phyloP scores from a whole-genome alignment of 2,888 invertebrate genomes.

The Netelia virgata region DNA sequence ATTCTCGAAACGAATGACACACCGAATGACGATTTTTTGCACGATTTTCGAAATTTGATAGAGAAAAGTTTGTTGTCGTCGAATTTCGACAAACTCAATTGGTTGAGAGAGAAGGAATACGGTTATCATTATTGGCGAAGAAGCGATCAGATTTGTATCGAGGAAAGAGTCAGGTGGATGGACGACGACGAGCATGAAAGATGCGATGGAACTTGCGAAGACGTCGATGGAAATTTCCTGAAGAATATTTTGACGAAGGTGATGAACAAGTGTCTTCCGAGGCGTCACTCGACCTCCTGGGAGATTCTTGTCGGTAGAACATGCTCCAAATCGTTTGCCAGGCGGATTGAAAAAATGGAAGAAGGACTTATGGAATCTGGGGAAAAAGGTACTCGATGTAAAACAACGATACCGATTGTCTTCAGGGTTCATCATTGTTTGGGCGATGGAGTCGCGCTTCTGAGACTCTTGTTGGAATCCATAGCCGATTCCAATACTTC shows the following conservation, averaged over 20 bases:
- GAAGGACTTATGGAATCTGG: conserved; percentile 57
- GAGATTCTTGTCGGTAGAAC: conserved; percentile 85
- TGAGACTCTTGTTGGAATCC: conserved; percentile 85
- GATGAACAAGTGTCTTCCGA: conserved; percentile 84
- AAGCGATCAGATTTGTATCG: conserved; percentile 81
- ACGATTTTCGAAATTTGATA: conserved; percentile 70
- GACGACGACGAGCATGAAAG: conserved; percentile 78
- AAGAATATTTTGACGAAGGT: conserved; percentile 83
- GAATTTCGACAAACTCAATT: conserved; percentile 84
- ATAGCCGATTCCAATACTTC: conserved; percentile 83
- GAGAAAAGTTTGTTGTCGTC: conserved; percentile 70
- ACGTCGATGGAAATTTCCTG: conserved; percentile 80
- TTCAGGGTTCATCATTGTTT: conserved; percentile 87
- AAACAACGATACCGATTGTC: conserved; percentile 84
- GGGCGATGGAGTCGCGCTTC: conserved; percentile 86
- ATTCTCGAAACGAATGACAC: conserved; percentile 83
- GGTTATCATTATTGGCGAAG: conserved; percentile 87
- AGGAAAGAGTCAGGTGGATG: conserved; percentile 85
- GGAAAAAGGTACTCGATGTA: background rate
- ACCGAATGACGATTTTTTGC: conserved; percentile 69
- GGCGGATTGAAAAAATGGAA: conserved; percentile 71
- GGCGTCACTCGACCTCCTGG: conserved; percentile 85
- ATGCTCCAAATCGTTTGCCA: conserved; percentile 68
- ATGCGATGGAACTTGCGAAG: conserved; percentile 75
- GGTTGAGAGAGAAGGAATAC: conserved; percentile 83